Evolutionary conservation across 2,888 invertebrate genomes (phyloP), one percentile per base, ranked within the genome.

Genomic region (Allophyes oxyacanthae): DNA sequence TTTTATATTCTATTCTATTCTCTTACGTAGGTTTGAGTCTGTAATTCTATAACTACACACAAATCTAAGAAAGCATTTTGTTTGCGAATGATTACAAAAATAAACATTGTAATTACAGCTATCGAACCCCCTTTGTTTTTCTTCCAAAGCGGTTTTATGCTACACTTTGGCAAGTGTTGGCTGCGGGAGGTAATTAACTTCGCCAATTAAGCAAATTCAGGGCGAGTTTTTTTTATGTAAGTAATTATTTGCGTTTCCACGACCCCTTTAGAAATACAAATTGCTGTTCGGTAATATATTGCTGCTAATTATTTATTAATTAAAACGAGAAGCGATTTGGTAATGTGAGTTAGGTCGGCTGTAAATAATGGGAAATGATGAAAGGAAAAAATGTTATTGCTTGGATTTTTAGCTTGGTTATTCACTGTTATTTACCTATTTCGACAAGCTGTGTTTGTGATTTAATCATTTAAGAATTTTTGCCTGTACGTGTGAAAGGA

Each of bases 161-260:
- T 28, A 34, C 45, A 40, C 42, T 66, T 65, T 61, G 59, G 64
- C 59, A 69, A 69, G 53, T 58, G 64, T 56, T 69, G 48, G 46
- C 49, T 36, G 30, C 15, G 46, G 40, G 49, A 38, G 41, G 64
- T 74, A 76, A 74, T 76, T 76, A 73, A 70, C 56, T 55, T 52
- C 52, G 56, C 65, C 63, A 74, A 76, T 72, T 74, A 70, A 51
- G 43, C 44, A 52, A 69, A 64, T 64, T 75, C 55, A 60, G 58
- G 58, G 50, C 60, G 33, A 37, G 41, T 57, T 58, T 64, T 58
- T 67, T 70, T 64, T 65, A 53, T 61, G 25, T 48, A 41, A 37
- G 50, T 57, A 69, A 66, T 74, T 72, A 74, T 74, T 74, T 57
- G 13, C 53, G 30, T 62, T 74, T 58, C 48, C 49, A 32, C 44